These are phyloP conservation scores for Meleagris gallopavo DNA, from an alignment of 2,113 vertebrate species.

Conservation along the genomic window DNA sequence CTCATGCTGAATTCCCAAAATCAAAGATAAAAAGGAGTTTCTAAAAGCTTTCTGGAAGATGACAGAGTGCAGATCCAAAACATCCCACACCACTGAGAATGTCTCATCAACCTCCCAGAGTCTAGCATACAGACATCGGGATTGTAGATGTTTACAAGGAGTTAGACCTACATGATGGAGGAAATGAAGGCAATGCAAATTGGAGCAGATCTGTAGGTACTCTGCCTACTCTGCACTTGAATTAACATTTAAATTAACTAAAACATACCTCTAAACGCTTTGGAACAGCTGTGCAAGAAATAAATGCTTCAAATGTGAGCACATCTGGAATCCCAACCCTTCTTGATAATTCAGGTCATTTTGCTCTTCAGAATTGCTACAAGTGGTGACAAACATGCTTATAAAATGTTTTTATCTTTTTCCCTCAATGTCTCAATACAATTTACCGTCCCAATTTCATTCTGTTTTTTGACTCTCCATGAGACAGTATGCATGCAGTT, in stretches of 20 bases:
- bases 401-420: not conserved
- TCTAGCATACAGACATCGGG: not conserved
- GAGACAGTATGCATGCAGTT: not conserved
- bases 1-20: not conserved
- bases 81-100: no score
- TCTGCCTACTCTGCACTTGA: not conserved
- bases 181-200: not conserved
- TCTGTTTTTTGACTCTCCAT: not conserved
- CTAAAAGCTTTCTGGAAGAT: not conserved
- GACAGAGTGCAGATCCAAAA: not conserved
- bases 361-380: not conserved
- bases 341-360: not conserved
- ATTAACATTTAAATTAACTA: not conserved
- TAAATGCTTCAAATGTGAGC: not conserved
- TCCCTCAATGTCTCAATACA: not conserved
- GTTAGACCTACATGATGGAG: not conserved
- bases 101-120: not conserved
- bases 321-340: not conserved
- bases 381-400: rapidly evolving
- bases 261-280: not conserved
- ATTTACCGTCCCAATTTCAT: not conserved
- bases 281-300: not conserved
- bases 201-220: not conserved
- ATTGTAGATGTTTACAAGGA: not conserved
- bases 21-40: not conserved